These are phyloP conservation scores for Caenorhabditis wallacei DNA, from an alignment of 2,888 invertebrate genomes.

Conservation along the genomic window DNA sequence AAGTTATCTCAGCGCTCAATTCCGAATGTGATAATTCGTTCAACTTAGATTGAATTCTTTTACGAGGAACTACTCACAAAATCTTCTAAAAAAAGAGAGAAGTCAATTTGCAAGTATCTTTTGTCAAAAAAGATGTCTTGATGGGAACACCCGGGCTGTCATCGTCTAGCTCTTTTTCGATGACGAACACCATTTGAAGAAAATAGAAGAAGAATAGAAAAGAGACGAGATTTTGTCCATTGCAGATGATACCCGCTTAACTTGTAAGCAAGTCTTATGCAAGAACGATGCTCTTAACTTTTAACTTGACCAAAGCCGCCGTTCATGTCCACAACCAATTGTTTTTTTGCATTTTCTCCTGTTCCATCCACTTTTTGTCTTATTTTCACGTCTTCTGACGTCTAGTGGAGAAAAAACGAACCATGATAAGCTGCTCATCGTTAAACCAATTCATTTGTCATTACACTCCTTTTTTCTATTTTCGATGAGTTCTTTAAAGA, in stretches of 20 bases:
- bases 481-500: constrained; percentile 18
- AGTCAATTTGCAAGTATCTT: constrained; percentile 52
- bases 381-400: constrained; percentile 35
- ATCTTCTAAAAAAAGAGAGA: neutral
- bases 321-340: constrained; percentile 67
- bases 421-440: constrained; percentile 44
- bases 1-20: too few species aligned
- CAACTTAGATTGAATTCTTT: neutral
- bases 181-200: constrained; percentile 50
- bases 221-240: constrained; percentile 39
- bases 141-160: constrained; percentile 51
- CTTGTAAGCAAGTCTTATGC: constrained; percentile 39
- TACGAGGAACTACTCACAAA: constrained; percentile 21
- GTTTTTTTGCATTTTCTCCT: constrained; percentile 66
- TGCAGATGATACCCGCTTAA: constrained; percentile 45
- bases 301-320: constrained; percentile 55
- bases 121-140: constrained; percentile 46
- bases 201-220: constrained; percentile 13
- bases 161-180: constrained; percentile 31
- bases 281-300: constrained; percentile 62
- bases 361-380: constrained; percentile 58
- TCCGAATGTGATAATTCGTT: neutral
- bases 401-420: constrained; percentile 13
- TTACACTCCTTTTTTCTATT: constrained; percentile 9
- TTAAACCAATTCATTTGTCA: constrained; percentile 21